Conservation (phyloP, 2,888 invertebrate genomes). For the Crematogaster levior region DNA sequence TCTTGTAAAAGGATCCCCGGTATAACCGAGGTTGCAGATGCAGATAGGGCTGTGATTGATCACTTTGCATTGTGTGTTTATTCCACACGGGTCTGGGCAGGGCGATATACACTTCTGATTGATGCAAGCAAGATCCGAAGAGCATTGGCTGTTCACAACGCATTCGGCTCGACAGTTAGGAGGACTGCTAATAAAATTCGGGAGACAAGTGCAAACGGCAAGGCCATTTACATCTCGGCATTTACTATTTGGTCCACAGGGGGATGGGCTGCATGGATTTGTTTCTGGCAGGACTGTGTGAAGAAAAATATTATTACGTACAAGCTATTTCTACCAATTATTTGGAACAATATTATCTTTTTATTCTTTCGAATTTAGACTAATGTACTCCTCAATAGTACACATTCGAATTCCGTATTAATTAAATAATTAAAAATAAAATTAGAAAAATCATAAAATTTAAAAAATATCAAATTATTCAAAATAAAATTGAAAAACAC, state of each 20-base stretch:
- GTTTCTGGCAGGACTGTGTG: conserved; percentile 54
- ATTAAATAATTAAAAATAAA: not conserved
- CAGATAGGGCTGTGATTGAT: conserved; percentile 94
- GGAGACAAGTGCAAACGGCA: conserved; percentile 92
- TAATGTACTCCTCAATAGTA: not conserved
- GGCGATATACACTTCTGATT: conserved; percentile 93
- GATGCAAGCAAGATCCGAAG: conserved; percentile 92
- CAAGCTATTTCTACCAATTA: not conserved
- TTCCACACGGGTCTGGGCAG: conserved; percentile 92
- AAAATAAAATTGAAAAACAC: no score
- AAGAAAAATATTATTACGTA: conserved; percentile 33
- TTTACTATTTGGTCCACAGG: conserved; percentile 93
- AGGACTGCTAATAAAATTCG: conserved; percentile 92
- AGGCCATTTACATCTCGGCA: conserved; percentile 90
- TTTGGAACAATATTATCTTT: not conserved
- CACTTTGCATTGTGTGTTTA: conserved; percentile 92
- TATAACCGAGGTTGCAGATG: conserved; percentile 92
- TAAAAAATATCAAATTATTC: no score
- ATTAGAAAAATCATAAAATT: no score
- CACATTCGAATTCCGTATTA: not conserved
- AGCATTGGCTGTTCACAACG: conserved; percentile 92
- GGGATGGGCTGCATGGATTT: conserved; percentile 86
- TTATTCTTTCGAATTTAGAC: not conserved
- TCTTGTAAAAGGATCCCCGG: conserved; percentile 90
- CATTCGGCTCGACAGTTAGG: conserved; percentile 95